Percentiles rank a stretch among this genome's conserved stretches.
Conservation (phyloP, 2,888 invertebrate species). For the Drosophila merina region DNA sequence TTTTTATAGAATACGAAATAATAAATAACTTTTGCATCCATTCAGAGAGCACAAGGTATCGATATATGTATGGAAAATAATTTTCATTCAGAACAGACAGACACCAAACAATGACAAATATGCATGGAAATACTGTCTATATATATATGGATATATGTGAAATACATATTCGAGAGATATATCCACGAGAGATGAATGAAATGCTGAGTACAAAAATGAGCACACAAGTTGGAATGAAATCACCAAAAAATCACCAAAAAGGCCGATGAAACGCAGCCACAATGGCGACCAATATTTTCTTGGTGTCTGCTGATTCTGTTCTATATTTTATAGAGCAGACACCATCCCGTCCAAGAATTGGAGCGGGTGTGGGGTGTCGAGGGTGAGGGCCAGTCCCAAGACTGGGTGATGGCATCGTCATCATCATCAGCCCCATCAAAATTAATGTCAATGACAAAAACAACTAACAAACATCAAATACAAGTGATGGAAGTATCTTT, state of each 20-base stretch:
- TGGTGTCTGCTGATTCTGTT: slow-evolving; percentile 37
- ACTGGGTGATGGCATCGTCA: slow-evolving; percentile 23
- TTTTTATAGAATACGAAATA: slow-evolving; percentile 32
- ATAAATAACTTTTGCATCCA: slow-evolving; percentile 36
- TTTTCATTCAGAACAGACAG: slow-evolving; percentile 41
- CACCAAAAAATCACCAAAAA: slow-evolving; percentile 63
- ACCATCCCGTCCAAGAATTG: not conserved
- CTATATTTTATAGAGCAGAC: slow-evolving; percentile 50
- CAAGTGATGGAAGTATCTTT: slow-evolving; percentile 24
- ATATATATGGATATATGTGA: slow-evolving; percentile 11
- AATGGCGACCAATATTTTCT: slow-evolving; percentile 44
- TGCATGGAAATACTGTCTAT: slow-evolving; percentile 33
- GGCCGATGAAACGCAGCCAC: slow-evolving; percentile 37
- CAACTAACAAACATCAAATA: slow-evolving; percentile 17
- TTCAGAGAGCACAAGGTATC: not conserved
- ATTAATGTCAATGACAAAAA: slow-evolving; percentile 60
- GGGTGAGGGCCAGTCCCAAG: too few species aligned
- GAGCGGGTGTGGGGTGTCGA: too few species aligned
- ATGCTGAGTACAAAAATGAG: slow-evolving; percentile 49
- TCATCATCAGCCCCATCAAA: slow-evolving; percentile 35
- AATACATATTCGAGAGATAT: slow-evolving; percentile 10
- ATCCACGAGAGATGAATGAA: slow-evolving; percentile 33
- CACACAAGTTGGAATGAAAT: slow-evolving; percentile 53
- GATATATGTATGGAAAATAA: slow-evolving; percentile 13
- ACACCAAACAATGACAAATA: slow-evolving; percentile 51